Conservation (phyloP, 2,888 invertebrate species). For the Mesorhabditis sp. region DNA sequence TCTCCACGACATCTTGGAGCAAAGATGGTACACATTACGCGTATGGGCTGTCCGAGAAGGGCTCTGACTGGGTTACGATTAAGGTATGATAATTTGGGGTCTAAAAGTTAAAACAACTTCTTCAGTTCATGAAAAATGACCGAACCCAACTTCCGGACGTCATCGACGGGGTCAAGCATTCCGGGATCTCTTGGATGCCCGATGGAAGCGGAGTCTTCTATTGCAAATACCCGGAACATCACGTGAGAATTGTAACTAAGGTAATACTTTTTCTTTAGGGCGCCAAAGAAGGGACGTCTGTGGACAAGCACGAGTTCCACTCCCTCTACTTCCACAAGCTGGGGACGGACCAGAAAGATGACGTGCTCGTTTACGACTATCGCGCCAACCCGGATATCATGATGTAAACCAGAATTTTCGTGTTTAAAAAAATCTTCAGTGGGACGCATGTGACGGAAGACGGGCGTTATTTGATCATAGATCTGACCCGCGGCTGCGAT, state of each 20-base stretch:
- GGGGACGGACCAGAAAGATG: slow-evolving; percentile 79
- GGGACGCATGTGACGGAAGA: slow-evolving; percentile 83
- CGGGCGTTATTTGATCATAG: slow-evolving; percentile 80
- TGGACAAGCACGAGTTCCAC: slow-evolving; percentile 80
- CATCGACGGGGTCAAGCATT: slow-evolving; percentile 86
- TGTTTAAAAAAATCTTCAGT: slow-evolving; percentile 63
- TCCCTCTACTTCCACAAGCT: slow-evolving; percentile 87
- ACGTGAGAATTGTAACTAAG: slow-evolving; percentile 17
- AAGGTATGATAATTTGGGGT: slow-evolving; percentile 11
- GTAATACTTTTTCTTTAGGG: slow-evolving; percentile 15
- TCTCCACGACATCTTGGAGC: slow-evolving; percentile 73
- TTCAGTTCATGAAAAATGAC: slow-evolving; percentile 56
- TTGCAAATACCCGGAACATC: slow-evolving; percentile 27
- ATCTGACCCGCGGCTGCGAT: slow-evolving; percentile 77
- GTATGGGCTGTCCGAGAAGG: slow-evolving; percentile 84
- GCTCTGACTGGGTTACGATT: slow-evolving; percentile 66
- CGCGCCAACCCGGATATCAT: slow-evolving; percentile 30
- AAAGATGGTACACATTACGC: slow-evolving; percentile 85
- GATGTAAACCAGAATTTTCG: slow-evolving; percentile 15
- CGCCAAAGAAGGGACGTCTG: slow-evolving; percentile 82
- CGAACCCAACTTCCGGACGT: slow-evolving; percentile 82
- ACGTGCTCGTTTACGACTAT: slow-evolving; percentile 76
- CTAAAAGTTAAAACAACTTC: no score
- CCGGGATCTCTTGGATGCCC: slow-evolving; percentile 86
- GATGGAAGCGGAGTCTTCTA: slow-evolving; percentile 93